Percentiles rank a stretch among this genome's conserved stretches.
phyloP scores from a whole-genome alignment of 2,113 vertebrate species.

The Lepus americanus region DNA sequence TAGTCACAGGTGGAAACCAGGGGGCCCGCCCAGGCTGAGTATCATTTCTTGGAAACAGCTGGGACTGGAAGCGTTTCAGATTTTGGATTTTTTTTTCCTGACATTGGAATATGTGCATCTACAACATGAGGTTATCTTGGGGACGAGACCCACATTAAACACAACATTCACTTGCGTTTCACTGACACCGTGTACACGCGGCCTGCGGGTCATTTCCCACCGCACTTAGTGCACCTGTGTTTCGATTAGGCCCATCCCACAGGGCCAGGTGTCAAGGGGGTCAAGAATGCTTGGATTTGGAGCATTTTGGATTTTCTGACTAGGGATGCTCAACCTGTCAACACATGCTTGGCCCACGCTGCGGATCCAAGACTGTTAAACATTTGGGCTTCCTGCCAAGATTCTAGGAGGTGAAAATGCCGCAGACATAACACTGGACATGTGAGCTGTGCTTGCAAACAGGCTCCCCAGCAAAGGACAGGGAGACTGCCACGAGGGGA shows the following conservation, averaged over 20 bases:
- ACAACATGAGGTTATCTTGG: neutral
- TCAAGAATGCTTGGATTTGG: neutral
- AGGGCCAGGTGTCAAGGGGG: neutral
- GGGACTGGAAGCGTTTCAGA: neutral
- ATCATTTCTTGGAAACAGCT: neutral
- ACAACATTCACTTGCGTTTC: neutral
- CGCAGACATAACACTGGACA: neutral
- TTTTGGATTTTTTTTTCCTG: too few relatives aligned
- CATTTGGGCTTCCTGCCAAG: neutral
- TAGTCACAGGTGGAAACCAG: too few relatives aligned
- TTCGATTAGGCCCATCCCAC: neutral
- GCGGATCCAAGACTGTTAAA: constrained; percentile 6
- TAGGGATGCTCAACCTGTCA: neutral
- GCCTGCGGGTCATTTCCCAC: neutral
- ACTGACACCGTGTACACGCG: too few relatives aligned
- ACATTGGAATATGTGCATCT: neutral
- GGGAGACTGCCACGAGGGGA: neutral
- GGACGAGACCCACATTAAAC: neutral
- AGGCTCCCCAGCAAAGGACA: neutral
- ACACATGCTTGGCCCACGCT: neutral
- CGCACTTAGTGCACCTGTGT: neutral
- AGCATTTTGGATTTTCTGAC: neutral
- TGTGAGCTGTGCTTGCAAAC: neutral
- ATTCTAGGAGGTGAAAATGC: neutral
- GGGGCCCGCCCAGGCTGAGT: neutral